Evolutionary conservation across 2,113 vertebrate species (phyloP), one percentile per base, ranked within the genome.

Genomic region (Junco hyemalis): DNA sequence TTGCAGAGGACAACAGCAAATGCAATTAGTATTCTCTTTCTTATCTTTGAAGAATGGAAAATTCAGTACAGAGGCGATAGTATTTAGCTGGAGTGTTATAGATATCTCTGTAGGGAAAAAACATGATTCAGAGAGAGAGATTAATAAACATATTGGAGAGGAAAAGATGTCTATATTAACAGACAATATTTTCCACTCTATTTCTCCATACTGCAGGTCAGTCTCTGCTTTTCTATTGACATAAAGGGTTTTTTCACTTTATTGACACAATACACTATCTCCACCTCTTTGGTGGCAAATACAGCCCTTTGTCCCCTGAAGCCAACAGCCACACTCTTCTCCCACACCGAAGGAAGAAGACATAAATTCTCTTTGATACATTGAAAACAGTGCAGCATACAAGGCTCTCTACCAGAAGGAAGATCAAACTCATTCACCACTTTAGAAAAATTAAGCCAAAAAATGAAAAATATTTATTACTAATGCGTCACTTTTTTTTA

Each of bases 401-500:
- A 72, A 77, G 29, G 5, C 4, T 60, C 4, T 80, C 36, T 31
- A 26, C 24, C 24, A 59, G 16, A 77, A 77, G 53, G 31, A 79
- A 40, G 20, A 68, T 35, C 23, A 74, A 81, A 44, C 1, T 26
- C 15, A 14, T 36, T 57, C 8, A 36, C 7, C 14, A 23, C 47
- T 88, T 80, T 8, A 47, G 31, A 86, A 82, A 73, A 69, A 63
- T 11, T 33, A 57, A 36, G 17, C 3, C 18, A 38, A 61, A 66
- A 48, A 33, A 12, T 0, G 0, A 53, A 31, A 40, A 40, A 53
- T 33, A 11, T 36, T n/a, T 45, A 11, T 69, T 48, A 68, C 44
- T 61, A 64, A 61, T 13, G 2, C 0, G 24, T 22, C 59, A 40
- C 1, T 7, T 44, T 35, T 35, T 28, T 35, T 1, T 0, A 26